A percentile compares a stretch with the other conserved stretches of the same genome.
These are phyloP conservation scores for Notiomystis cincta DNA, from an alignment of 2,113 vertebrate species.

Conservation along the genomic window DNA sequence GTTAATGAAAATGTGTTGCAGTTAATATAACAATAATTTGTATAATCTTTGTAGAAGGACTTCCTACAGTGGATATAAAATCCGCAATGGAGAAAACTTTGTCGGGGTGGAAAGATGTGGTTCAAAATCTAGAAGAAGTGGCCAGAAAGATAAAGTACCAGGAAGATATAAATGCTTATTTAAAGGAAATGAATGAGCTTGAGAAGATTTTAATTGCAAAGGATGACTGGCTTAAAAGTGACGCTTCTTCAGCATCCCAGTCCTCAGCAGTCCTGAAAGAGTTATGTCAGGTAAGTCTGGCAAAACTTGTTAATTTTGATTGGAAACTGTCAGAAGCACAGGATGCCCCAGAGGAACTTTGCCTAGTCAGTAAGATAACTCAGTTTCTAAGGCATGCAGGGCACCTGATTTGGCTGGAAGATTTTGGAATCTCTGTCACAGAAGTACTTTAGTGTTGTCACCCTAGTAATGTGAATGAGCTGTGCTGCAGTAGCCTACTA, in stretches of 20 bases:
- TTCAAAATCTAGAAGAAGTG: constrained; percentile 74
- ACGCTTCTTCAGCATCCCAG: background rate
- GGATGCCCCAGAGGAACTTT: background rate
- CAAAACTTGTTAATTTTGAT: background rate
- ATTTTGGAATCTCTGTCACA: background rate
- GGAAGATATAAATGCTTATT: constrained; percentile 75
- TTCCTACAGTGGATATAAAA: constrained; percentile 67
- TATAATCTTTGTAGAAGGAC: constrained; percentile 72
- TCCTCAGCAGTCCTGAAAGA: constrained; percentile 63
- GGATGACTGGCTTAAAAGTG: constrained; percentile 76
- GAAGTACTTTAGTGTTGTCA: background rate
- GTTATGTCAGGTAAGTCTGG: constrained; percentile 79
- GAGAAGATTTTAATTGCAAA: constrained; percentile 73
- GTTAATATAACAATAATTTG: background rate
- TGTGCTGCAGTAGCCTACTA: background rate
- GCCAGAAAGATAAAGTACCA: constrained; percentile 74
- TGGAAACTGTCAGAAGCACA: background rate
- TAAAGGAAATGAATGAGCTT: constrained; percentile 75
- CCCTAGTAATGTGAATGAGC: background rate
- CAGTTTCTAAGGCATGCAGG: background rate
- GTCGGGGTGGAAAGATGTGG: constrained; percentile 76
- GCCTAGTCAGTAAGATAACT: background rate
- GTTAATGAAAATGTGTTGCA: background rate
- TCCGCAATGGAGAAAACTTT: constrained; percentile 67
- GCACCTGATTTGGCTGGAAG: background rate